A percentile compares a stretch with the other conserved stretches of the same genome.
These are phyloP conservation scores for Piprites chloris DNA, from an alignment of 2,113 vertebrate genomes.

Conservation along the genomic window DNA sequence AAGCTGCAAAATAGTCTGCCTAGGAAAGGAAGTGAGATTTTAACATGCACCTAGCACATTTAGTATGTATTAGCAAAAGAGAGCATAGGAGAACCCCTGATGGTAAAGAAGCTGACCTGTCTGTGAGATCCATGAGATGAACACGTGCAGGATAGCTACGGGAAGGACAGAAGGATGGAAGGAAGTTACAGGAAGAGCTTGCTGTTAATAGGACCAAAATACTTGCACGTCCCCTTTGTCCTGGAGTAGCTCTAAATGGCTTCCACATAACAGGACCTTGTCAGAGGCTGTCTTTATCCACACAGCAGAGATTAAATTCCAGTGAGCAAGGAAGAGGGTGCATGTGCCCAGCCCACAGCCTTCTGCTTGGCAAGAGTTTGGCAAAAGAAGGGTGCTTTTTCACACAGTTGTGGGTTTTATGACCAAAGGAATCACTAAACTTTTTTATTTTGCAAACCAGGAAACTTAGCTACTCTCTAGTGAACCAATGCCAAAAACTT, in stretches of 20 bases:
- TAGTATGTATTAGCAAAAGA: not conserved
- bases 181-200: not conserved
- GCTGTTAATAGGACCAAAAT: not conserved
- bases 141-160: fast-evolving
- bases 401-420: not conserved
- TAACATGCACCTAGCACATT: not conserved
- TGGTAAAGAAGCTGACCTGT: not conserved
- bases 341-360: not conserved
- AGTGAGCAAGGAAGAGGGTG: not conserved
- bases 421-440: not conserved
- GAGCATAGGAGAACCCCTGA: not conserved
- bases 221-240: fast-evolving
- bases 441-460: not conserved
- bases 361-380: not conserved
- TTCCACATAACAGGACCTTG: not conserved
- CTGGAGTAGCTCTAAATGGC: not conserved
- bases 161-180: not conserved
- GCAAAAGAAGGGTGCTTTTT: not conserved
- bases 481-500: not conserved
- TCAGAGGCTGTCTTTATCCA: not conserved
- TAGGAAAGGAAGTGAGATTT: not conserved
- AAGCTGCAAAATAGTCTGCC: not conserved
- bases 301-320: not conserved
- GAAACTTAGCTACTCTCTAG: not conserved
- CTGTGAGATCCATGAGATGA: not conserved